Percentiles rank a stretch among this genome's conserved stretches.
Conservation (phyloP, 1,140 invertebrate species). For the Portunus trituberculatus region DNA sequence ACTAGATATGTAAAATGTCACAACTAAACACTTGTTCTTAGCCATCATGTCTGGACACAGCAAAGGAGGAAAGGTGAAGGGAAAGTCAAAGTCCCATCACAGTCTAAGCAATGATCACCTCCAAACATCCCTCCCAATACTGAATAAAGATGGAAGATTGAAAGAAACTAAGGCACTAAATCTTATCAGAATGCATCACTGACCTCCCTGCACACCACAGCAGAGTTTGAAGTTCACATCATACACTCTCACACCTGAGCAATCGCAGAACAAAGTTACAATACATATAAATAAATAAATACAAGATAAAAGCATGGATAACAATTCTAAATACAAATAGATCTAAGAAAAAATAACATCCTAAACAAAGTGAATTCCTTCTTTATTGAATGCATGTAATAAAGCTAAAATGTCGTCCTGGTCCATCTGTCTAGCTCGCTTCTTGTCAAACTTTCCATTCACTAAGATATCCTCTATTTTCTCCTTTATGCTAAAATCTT, state of each 20-base stretch:
- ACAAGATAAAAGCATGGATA: neutral
- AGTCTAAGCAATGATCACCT: neutral
- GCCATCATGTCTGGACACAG: neutral
- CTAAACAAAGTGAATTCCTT: conserved; percentile 91
- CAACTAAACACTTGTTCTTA: neutral
- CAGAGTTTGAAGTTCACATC: neutral
- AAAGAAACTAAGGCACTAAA: neutral
- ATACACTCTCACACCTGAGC: neutral
- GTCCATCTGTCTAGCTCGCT: conserved; percentile 95
- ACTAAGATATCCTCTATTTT: conserved; percentile 90
- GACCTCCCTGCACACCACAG: neutral
- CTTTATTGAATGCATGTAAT: conserved; percentile 92
- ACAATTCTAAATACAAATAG: neutral
- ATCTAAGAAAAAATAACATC: neutral
- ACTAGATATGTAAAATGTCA: neutral
- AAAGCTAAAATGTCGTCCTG: conserved; percentile 97
- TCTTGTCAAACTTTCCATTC: conserved; percentile 86
- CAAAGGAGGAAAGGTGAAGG: too few relatives aligned
- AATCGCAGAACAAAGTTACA: neutral
- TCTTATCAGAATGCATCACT: neutral
- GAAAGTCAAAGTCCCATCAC: too few relatives aligned
- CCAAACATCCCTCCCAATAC: neutral
- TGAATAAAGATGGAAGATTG: neutral
- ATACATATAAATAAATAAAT: neutral
- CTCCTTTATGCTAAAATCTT: conserved; percentile 92